Percentiles rank a stretch among this genome's conserved stretches.
Conservation (phyloP, 2,888 invertebrate genomes). For the Digitonthophagus gazella region DNA sequence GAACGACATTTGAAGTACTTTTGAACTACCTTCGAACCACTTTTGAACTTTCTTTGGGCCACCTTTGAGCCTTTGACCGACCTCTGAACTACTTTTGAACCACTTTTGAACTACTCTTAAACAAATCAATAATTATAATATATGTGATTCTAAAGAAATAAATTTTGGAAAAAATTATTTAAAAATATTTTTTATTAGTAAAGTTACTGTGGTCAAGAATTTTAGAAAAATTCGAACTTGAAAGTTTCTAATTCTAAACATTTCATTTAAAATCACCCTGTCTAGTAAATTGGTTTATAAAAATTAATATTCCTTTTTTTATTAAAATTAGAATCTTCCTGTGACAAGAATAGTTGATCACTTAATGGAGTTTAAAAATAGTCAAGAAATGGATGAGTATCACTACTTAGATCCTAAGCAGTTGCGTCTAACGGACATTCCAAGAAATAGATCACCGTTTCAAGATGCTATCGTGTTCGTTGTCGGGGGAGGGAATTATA, state of each 20-base stretch:
- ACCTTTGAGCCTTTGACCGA: no score
- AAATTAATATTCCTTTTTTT: not conserved
- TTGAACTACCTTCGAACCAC: no score
- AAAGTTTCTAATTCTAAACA: not conserved
- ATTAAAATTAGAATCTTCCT: conserved; percentile 74
- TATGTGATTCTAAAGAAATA: no score
- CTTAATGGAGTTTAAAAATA: conserved; percentile 77
- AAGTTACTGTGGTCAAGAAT: no score
- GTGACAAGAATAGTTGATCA: conserved; percentile 91
- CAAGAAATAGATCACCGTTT: conserved; percentile 69
- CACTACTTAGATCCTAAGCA: conserved; percentile 95
- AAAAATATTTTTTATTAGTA: no score
- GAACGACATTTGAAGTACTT: no score
- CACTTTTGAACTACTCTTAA: no score
- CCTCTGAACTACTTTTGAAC: no score
- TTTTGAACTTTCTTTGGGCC: no score
- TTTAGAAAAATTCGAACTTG: not conserved
- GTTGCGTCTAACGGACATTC: conserved; percentile 67
- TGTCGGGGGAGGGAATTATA: conserved; percentile 95
- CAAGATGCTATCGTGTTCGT: conserved; percentile 88
- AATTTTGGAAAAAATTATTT: no score
- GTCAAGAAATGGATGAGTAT: conserved; percentile 81
- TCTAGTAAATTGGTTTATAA: no score
- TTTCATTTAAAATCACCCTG: not conserved
- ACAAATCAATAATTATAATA: no score